Percentiles rank a stretch among this genome's conserved stretches.
phyloP scores from a whole-genome alignment of 1,140 invertebrate species.

The Hesperophylax magnus region DNA sequence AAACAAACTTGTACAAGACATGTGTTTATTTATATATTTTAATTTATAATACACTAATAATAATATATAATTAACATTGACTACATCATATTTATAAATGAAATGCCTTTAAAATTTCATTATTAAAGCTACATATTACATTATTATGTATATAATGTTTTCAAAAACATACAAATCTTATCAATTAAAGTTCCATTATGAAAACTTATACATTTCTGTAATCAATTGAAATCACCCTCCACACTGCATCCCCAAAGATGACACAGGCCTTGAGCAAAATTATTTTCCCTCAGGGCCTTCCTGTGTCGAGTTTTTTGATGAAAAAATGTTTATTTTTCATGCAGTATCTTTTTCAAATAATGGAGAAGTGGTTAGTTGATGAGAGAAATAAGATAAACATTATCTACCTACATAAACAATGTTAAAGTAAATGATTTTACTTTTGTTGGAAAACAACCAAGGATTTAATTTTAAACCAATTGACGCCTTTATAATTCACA shows the following conservation, averaged over 20 bases:
- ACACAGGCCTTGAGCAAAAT: no score
- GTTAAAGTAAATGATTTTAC: no score
- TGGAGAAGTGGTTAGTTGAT: no score
- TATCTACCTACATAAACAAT: not conserved
- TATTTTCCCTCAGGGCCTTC: no score
- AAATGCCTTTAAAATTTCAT: slow-evolving; percentile 26
- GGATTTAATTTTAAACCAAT: no score
- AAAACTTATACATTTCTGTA: not conserved
- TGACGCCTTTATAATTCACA: no score
- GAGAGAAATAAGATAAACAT: not conserved
- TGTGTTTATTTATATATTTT: slow-evolving; percentile 30
- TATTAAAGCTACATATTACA: slow-evolving; percentile 22
- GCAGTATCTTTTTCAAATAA: no score
- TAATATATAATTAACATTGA: slow-evolving; percentile 20
- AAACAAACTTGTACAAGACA: slow-evolving; percentile 13
- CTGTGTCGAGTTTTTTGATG: no score
- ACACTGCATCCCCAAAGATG: no score
- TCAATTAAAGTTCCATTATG: not conserved
- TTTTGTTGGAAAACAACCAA: no score
- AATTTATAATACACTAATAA: slow-evolving; percentile 24
- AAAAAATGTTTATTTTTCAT: no score
- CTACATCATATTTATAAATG: slow-evolving; percentile 36
- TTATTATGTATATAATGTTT: not conserved
- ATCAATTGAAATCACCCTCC: no score
- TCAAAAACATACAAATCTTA: not conserved